Base-by-base conservation (phyloP, 2,888 invertebrate species). In the Agonopterix arenella region DNA sequence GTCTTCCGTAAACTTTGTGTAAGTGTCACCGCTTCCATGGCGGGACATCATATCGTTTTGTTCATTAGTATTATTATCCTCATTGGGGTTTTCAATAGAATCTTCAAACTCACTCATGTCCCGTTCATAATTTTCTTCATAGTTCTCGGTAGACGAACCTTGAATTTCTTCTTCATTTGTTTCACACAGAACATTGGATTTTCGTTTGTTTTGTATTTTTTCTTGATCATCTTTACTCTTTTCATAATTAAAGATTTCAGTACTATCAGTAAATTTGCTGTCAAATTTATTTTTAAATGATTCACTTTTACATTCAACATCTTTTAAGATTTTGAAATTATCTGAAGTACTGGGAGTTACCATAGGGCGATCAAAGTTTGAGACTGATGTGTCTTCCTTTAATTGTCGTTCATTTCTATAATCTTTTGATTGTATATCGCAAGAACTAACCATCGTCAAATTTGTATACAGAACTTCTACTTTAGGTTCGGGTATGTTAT, bases 1-100 rank as follows among this genome's bases (percentile, higher is more conserved):
- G 55, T 84, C 72, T 61, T 84, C 85, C 8, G 82, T 80, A 53
- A 84, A 85, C 65, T 89, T 89, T 38, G 89, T 89, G 48, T 89
- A 89, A 11, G 89, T 88, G 46, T 85, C 85, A 43, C 88, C 80
- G 61, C 88, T 89, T 2, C 85, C 84, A 54, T 81, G 77, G 41
- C 84, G 76, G 58, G 76, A 71, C 44, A 70, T 66, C 44, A 73
- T 64, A 46, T 70, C 65, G 48, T 62, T 69, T 44, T 59, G 55
- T 13, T 65, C 60, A 13, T 55, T 50, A 8, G 58, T 48, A 11
- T 60, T 59, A 43, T 68, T 66, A 45, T 60, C 62, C 10, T 43
- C 11, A 43, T 43, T 11, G 10, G n/a, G 10, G 38, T 71, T 68
- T 69, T 72, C 59, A 75, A 79, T 50, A 65, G 58, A 28, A 76